These are phyloP conservation scores for Telenomus remus DNA, from an alignment of 1,140 invertebrate genomes.

Conservation along the genomic window DNA sequence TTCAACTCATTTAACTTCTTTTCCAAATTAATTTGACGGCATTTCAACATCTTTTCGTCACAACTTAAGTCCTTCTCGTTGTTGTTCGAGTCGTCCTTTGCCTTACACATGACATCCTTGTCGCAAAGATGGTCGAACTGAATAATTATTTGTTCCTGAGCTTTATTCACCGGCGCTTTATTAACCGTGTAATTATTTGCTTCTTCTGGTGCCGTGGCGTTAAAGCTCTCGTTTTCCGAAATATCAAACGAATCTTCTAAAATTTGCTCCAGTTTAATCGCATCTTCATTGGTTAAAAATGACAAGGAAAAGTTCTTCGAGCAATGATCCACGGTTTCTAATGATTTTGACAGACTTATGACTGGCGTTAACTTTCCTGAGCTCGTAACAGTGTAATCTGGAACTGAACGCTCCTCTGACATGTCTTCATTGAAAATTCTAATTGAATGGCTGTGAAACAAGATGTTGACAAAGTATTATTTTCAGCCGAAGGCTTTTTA, in stretches of 20 bases:
- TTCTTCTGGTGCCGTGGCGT: not conserved
- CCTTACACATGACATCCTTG: not conserved
- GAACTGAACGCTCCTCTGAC: not conserved
- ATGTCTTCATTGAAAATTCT: conserved; percentile 15
- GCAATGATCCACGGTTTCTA: not conserved
- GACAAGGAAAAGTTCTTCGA: not conserved
- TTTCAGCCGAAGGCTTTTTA: too few relatives aligned
- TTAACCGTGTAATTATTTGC: not conserved
- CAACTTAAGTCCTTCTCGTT: not conserved
- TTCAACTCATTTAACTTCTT: conserved; percentile 22
- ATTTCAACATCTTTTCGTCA: conserved; percentile 4
- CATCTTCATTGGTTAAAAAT: conserved; percentile 8
- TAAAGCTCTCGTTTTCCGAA: not conserved
- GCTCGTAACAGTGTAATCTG: conserved; percentile 13
- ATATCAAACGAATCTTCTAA: conserved; percentile 7
- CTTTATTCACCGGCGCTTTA: not conserved
- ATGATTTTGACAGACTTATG: conserved; percentile 7
- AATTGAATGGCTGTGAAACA: conserved; percentile 21
- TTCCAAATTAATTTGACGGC: conserved; percentile 14
- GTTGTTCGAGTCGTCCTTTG: not conserved
- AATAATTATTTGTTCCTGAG: not conserved
- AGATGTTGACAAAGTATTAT: too few relatives aligned
- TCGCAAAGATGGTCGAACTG: not conserved
- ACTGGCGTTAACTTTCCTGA: conserved; percentile 1
- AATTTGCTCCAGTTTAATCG: conserved; percentile 17